Evolutionary conservation across 2,888 invertebrate genomes (phyloP).

Genomic region (Lasioglossum zephyrum): DNA sequence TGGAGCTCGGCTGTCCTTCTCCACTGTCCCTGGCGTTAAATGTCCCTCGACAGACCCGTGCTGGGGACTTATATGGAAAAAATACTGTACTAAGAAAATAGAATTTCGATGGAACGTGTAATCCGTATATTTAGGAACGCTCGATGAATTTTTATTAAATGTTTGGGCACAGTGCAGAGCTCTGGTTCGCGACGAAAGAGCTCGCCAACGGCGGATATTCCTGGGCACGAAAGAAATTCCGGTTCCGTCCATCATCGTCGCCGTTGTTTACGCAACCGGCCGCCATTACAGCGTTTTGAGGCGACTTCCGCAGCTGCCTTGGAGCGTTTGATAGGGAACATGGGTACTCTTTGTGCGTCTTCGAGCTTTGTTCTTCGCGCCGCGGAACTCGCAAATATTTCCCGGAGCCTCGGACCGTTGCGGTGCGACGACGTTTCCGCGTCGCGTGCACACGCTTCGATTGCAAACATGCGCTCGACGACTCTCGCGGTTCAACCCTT

Average conservation of each 20-base stretch:
- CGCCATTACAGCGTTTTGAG: constrained; percentile 4
- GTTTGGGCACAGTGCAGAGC: background rate
- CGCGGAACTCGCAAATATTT: constrained; percentile 30
- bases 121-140: background rate
- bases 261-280: constrained; percentile 27
- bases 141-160: background rate
- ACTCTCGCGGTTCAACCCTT: background rate
- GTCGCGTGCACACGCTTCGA: constrained; percentile 19
- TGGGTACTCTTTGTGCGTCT: constrained; percentile 23
- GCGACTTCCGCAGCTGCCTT: constrained; percentile 15
- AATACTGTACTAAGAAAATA: no score
- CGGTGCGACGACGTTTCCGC: constrained; percentile 20
- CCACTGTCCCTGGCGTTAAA: no score
- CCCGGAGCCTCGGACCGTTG: background rate
- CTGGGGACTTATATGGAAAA: no score
- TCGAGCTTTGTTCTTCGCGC: constrained; percentile 26
- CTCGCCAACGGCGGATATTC: background rate
- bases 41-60: no score
- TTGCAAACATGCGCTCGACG: background rate
- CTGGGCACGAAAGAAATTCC: background rate
- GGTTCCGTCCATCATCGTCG: background rate
- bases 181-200: background rate
- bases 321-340: constrained; percentile 2
- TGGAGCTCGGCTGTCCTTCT: no score
- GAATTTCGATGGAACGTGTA: no score